Evolutionary conservation across 2,797 vertebrate species (phyloP).

Genomic region (Phylloscopus collybita): DNA sequence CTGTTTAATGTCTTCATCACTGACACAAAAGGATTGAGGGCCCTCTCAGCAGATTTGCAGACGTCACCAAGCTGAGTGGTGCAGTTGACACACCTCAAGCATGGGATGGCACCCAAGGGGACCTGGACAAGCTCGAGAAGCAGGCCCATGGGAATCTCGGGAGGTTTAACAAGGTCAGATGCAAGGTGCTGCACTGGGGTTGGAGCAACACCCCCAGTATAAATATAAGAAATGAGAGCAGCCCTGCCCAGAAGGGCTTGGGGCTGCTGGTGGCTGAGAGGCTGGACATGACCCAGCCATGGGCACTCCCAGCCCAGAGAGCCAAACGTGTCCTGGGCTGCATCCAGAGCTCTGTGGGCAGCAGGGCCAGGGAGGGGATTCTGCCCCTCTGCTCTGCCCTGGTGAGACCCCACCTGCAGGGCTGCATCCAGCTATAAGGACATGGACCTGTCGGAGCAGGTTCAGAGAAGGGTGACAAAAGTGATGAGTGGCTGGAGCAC

Average conservation of each 20-base stretch:
- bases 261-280: accelerated
- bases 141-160: not conserved
- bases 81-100: not conserved
- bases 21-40: not conserved
- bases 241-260: accelerated
- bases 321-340: not conserved
- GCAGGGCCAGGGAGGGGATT: not conserved
- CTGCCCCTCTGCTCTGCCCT: not conserved
- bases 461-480: not conserved
- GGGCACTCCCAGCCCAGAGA: not conserved
- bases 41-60: not conserved
- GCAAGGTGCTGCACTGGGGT: not conserved
- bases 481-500: not conserved
- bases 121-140: not conserved
- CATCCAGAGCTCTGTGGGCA: not conserved
- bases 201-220: not conserved
- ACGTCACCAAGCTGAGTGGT: not conserved
- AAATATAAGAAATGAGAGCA: not conserved
- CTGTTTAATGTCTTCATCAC: not conserved
- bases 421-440: not conserved
- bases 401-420: not conserved
- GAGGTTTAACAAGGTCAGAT: not conserved
- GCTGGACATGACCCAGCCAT: not conserved
- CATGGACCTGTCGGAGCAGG: not conserved
- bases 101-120: not conserved